Percentiles rank a stretch among this genome's conserved stretches.
Conservation (phyloP, 2,888 invertebrate species). For the Gymnocheta viridis region DNA sequence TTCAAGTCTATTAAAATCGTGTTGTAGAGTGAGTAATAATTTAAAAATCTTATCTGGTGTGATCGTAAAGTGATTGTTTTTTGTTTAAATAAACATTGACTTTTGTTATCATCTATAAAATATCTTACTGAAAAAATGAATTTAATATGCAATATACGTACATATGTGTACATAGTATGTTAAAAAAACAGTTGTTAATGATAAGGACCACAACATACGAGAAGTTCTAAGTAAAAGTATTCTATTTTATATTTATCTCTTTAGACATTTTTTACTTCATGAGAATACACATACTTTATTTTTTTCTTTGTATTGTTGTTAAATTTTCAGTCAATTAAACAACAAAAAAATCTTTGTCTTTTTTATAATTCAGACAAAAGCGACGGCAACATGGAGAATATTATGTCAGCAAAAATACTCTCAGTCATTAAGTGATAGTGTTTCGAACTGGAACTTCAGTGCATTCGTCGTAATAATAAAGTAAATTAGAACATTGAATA, state of each 20-base stretch:
- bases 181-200: not conserved
- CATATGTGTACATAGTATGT: not conserved
- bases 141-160: not conserved
- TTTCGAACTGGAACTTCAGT: conserved; percentile 53
- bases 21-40: conserved; percentile 46
- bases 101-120: conserved; percentile 28
- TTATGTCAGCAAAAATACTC: conserved; percentile 54
- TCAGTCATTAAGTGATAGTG: conserved; percentile 59
- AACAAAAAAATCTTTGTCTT: not conserved
- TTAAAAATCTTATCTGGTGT: conserved; percentile 49
- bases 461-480: conserved; percentile 19
- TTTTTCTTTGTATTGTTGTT: not conserved
- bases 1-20: conserved; percentile 15
- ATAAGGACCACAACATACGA: not conserved
- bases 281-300: not conserved
- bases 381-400: conserved; percentile 24
- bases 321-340: not conserved
- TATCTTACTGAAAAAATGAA: conserved; percentile 22
- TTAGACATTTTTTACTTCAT: conserved; percentile 8
- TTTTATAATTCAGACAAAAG: conserved; percentile 5
- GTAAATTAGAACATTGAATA: conserved; percentile 35
- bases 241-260: not conserved
- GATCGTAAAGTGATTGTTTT: not conserved
- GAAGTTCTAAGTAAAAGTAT: not conserved
- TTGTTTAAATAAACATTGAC: conserved; percentile 27